Evolutionary conservation across 2,888 invertebrate genomes (phyloP).

Genomic region (Netelia fuscicornis): DNA sequence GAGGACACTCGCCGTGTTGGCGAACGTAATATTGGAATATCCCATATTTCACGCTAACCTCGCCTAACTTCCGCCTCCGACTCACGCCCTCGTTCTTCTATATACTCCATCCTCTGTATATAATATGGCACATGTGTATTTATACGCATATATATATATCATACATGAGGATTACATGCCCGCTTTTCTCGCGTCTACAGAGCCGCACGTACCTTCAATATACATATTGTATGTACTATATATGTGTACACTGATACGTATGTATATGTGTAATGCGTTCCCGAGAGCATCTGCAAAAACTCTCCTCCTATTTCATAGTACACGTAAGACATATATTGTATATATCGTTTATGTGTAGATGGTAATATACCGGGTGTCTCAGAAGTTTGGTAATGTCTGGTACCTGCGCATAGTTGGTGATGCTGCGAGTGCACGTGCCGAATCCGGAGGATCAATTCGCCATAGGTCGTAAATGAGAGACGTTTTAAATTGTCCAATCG

Average conservation of each 20-base stretch:
- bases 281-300: slow-evolving; percentile 40
- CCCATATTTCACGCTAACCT: slow-evolving; percentile 75
- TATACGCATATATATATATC: slow-evolving; percentile 3
- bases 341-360: slow-evolving; percentile 28
- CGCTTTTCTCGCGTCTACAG: slow-evolving; percentile 43
- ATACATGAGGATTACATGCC: slow-evolving; percentile 39
- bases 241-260: neutral
- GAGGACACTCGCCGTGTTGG: slow-evolving; percentile 23
- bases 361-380: neutral
- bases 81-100: slow-evolving; percentile 57
- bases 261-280: slow-evolving; percentile 24
- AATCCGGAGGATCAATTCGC: too few species aligned
- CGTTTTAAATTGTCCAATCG: too few species aligned
- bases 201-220: slow-evolving; percentile 35
- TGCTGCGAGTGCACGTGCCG: neutral
- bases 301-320: slow-evolving; percentile 25
- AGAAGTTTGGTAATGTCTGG: neutral
- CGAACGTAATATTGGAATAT: slow-evolving; percentile 75
- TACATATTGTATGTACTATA: slow-evolving; percentile 10
- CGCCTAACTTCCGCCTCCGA: slow-evolving; percentile 68
- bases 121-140: slow-evolving; percentile 1
- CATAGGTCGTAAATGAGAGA: too few species aligned
- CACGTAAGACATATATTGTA: slow-evolving; percentile 23
- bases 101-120: slow-evolving; percentile 38
- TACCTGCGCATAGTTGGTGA: neutral